Base-by-base conservation (phyloP, 2,888 invertebrate species). In the Plemyria rubiginata region DNA sequence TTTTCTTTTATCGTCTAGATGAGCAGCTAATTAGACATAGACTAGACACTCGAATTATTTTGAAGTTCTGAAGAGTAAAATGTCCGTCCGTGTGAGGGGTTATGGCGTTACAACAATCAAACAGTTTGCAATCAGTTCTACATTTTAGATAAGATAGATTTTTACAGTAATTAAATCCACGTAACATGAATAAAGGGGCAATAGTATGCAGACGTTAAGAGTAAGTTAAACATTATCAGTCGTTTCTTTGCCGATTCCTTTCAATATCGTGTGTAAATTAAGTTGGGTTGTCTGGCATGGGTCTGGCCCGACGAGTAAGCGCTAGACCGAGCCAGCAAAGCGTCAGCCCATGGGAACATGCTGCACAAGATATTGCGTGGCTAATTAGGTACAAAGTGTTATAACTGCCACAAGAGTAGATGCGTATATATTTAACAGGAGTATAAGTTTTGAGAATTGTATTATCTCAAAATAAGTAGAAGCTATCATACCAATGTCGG, bases 271-370 rank as follows among this genome's bases (percentile, higher is more conserved):
- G 50, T 56, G 58, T 52, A 59, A 11, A 11, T 16, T 45, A 54
- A 8, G 62, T 55, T 54, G 55, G 54, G 54, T 46, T 36, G 60
- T 54, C 66, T 73, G 70, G 72, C 50, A 58, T 16, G 41, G 41
- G 77, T 77, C 87, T 89, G 89, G 89, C 90, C 87, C 90, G 88
- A 87, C 78, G 79, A 79, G 78, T 76, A 77, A 79, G 78, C 80
- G 76, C 77, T 75, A 76, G 72, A 73, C 70, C 76, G 75, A 70
- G 75, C 79, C 73, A 75, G 72, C 73, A 65, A 67, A 72, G 81
- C 81, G 83, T 74, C 88, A 86, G 87, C 80, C 80, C 83, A 86
- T 69, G 73, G 63, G 66, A 76, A 79, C 75, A 70, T 76, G 73
- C 75, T 75, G 66, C 73, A 74, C 62, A 67, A 73, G 78, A 78